These are phyloP conservation scores for Drosophila pandora DNA, from an alignment of 1,140 invertebrate genomes.

Conservation along the genomic window DNA sequence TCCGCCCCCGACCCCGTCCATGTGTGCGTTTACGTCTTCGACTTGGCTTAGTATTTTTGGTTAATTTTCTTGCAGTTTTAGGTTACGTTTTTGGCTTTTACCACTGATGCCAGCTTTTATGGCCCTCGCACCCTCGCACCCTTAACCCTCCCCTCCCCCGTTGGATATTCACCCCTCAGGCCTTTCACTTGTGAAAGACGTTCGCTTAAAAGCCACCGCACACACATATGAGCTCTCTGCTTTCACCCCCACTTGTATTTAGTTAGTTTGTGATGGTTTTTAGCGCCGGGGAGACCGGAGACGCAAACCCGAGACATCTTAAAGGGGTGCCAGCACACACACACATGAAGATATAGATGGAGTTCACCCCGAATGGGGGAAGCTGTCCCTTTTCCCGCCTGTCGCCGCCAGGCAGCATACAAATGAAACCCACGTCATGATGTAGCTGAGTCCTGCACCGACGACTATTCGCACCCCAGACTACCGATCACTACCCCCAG, in stretches of 20 bases:
- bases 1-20: background rate
- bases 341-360: slow-evolving; percentile 5
- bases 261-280: slow-evolving; percentile 81
- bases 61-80: slow-evolving; percentile 83
- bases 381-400: slow-evolving; percentile 33
- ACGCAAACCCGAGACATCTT: slow-evolving; percentile 64
- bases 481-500: background rate
- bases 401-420: slow-evolving; percentile 75
- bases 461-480: slow-evolving; percentile 3
- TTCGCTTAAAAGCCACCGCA: slow-evolving; percentile 78
- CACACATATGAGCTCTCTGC: slow-evolving; percentile 27
- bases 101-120: slow-evolving; percentile 61
- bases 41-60: slow-evolving; percentile 82
- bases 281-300: slow-evolving; percentile 48
- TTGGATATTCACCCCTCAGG: slow-evolving; percentile 48
- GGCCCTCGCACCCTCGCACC: background rate
- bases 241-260: slow-evolving; percentile 51
- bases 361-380: slow-evolving; percentile 10
- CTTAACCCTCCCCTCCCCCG: background rate
- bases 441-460: slow-evolving; percentile 45
- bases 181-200: slow-evolving; percentile 77
- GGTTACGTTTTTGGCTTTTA: slow-evolving; percentile 82
- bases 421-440: slow-evolving; percentile 74
- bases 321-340: slow-evolving; percentile 68
- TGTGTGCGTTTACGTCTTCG: slow-evolving; percentile 64